phyloP scores from a whole-genome alignment of 2,113 vertebrate genomes.

The Actenoides lindsayi region DNA sequence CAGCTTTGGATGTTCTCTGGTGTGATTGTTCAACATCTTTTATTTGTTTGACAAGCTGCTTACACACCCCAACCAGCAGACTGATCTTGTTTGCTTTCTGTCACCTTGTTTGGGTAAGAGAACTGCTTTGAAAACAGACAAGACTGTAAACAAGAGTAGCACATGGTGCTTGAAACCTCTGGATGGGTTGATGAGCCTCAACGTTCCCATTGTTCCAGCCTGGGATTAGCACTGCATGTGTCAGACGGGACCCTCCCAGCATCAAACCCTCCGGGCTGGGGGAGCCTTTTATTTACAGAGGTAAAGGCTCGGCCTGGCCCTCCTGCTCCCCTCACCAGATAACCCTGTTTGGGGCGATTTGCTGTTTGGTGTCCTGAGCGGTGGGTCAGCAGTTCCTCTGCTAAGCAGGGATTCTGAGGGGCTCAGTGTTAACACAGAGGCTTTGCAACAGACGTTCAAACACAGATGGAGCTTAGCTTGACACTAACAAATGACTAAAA shows the following conservation, averaged over 20 bases:
- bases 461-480: neutral
- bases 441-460: neutral
- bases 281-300: neutral
- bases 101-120: neutral
- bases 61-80: neutral
- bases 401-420: neutral
- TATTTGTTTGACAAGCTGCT: neutral
- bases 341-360: neutral
- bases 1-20: neutral
- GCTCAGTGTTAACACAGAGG: neutral
- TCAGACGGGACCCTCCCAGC: neutral
- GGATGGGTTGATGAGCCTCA: neutral
- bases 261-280: neutral
- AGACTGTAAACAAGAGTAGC: neutral
- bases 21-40: neutral
- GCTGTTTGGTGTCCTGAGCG: neutral
- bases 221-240: neutral
- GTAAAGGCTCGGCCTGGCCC: neutral
- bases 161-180: neutral
- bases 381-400: neutral
- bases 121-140: neutral
- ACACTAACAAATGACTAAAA: neutral
- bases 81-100: neutral
- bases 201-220: neutral
- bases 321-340: neutral